Percentiles rank a stretch among this genome's conserved stretches.
Conservation (phyloP, 2,797 vertebrate species). For the Scolopax rusticola region DNA sequence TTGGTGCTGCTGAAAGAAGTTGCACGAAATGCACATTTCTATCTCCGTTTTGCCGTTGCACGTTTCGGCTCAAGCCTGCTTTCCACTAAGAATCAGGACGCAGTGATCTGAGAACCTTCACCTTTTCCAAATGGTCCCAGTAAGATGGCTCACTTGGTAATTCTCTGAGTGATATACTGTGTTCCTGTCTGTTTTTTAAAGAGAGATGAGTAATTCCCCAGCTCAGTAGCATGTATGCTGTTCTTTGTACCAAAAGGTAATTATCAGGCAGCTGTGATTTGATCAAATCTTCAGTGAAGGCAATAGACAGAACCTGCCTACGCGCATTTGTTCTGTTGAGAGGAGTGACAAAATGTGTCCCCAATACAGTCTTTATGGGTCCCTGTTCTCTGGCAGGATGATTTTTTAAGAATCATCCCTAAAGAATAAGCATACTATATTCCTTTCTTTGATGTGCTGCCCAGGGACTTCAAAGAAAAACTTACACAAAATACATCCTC, state of each 20-base stretch:
- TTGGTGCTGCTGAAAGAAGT: background rate
- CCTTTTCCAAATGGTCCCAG: background rate
- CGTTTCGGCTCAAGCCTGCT: rapidly evolving
- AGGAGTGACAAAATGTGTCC: background rate
- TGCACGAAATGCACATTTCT: rapidly evolving
- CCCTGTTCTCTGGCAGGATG: background rate
- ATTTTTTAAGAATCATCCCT: background rate
- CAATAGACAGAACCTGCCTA: background rate
- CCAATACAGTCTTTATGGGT: background rate
- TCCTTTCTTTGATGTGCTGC: constrained; percentile 57
- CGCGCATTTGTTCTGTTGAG: background rate
- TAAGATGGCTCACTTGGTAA: background rate
- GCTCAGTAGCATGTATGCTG: background rate
- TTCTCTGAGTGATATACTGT: rapidly evolving
- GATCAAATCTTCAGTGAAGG: background rate
- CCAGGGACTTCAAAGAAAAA: constrained; percentile 53
- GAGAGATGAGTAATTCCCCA: background rate
- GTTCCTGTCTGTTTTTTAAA: background rate
- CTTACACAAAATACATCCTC: background rate
- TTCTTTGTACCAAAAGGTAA: background rate
- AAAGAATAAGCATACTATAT: background rate
- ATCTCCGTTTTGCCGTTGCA: background rate
- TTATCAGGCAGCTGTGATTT: background rate
- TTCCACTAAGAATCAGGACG: background rate
- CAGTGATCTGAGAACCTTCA: background rate